These are phyloP conservation scores for Pedetes capensis DNA, from an alignment of 2,113 vertebrate species.

Conservation along the genomic window DNA sequence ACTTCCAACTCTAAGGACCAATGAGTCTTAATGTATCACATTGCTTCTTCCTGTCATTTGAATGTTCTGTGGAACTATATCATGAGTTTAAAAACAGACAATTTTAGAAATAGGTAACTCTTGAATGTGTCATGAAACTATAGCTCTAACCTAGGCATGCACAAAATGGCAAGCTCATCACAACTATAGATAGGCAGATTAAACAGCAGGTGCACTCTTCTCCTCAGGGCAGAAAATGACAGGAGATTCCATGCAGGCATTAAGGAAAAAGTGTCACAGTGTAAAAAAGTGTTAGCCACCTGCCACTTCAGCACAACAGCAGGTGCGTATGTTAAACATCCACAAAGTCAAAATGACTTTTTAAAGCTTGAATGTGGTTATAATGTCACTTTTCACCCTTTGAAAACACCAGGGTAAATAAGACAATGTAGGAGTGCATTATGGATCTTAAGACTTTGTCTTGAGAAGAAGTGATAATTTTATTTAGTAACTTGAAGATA, in stretches of 20 bases:
- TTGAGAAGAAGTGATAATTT: conserved; percentile 18
- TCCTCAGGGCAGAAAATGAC: conserved; percentile 54
- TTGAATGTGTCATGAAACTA: not conserved
- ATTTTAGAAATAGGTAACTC: not conserved
- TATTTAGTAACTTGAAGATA: conserved; percentile 8
- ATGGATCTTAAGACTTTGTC: not conserved
- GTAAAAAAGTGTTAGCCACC: conserved; percentile 64
- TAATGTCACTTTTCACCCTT: conserved; percentile 53
- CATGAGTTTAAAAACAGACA: not conserved
- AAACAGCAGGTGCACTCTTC: conserved; percentile 44
- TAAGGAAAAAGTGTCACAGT: conserved; percentile 32
- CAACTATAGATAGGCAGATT: conserved; percentile 19
- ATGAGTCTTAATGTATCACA: not conserved
- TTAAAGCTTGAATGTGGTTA: not conserved
- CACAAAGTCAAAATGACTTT: conserved; percentile 49
- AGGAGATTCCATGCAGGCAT: conserved; percentile 8
- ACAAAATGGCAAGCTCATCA: conserved; percentile 40
- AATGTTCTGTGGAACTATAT: not conserved
- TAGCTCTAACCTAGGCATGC: not conserved
- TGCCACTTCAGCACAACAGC: conserved; percentile 35
- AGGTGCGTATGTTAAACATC: conserved; percentile 54
- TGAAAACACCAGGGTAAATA: not conserved
- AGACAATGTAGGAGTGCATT: not conserved
- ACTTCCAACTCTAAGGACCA: not conserved
- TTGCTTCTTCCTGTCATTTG: not conserved